phyloP scores from a whole-genome alignment of 2,113 vertebrate genomes.

The crab-eating macaque (Macaca fascicularis) region DNA sequence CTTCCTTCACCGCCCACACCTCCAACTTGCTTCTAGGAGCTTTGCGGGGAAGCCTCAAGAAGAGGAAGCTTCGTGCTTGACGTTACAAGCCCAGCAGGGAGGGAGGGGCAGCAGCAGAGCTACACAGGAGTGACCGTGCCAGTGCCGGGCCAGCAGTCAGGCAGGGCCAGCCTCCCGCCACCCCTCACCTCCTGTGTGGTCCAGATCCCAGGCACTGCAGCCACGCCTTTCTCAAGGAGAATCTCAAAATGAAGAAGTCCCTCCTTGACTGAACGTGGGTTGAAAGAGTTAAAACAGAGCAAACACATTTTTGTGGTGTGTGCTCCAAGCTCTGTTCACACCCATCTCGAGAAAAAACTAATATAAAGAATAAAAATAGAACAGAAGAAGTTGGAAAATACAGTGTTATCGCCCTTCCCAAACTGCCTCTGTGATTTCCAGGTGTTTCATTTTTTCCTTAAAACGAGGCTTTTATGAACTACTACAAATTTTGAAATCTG shows the following conservation, averaged over 20 bases:
- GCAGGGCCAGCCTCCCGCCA: not conserved
- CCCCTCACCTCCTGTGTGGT: not conserved
- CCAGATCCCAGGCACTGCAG: not conserved
- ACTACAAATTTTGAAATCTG: not conserved
- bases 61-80: not conserved
- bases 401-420: not conserved
- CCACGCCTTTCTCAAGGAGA: not conserved
- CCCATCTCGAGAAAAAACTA: not conserved
- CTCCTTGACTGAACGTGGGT: not conserved
- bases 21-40: not conserved
- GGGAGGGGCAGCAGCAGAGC: not conserved
- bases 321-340: not conserved
- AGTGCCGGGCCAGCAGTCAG: not conserved
- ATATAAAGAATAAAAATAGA: not conserved
- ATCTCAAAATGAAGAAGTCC: not conserved
- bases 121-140: not conserved
- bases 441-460: not conserved
- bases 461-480: slow-evolving; percentile 47
- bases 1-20: rapidly evolving
- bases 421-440: not conserved
- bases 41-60: not conserved
- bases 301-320: not conserved
- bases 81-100: not conserved
- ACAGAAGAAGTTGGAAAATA: not conserved
- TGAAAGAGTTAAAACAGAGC: not conserved